Conservation (phyloP, 2,888 invertebrate genomes). For the Mythimna lalbum region DNA sequence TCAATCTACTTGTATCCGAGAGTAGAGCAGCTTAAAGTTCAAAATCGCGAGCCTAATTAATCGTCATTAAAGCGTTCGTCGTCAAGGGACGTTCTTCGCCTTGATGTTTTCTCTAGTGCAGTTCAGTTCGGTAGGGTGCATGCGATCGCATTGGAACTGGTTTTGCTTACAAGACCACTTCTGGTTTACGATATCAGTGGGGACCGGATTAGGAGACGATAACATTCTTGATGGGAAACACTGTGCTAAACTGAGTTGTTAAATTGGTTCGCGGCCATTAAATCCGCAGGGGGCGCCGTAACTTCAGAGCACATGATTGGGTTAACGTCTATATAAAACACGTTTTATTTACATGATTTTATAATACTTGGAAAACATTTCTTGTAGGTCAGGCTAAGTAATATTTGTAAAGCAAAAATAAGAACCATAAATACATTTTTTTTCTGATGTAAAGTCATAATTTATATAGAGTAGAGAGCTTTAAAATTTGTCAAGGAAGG, state of each 20-base stretch:
- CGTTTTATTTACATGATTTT: slow-evolving; percentile 65
- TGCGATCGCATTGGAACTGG: slow-evolving; percentile 85
- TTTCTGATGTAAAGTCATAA: slow-evolving; percentile 6
- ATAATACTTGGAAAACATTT: slow-evolving; percentile 58
- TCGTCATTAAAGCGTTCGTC: slow-evolving; percentile 68
- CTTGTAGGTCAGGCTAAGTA: slow-evolving; percentile 49
- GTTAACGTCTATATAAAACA: slow-evolving; percentile 73
- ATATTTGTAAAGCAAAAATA: slow-evolving; percentile 41
- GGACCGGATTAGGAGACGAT: slow-evolving; percentile 89
- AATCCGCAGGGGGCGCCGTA: slow-evolving; percentile 78
- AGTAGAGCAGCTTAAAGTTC: slow-evolving; percentile 69
- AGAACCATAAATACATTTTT: slow-evolving; percentile 19
- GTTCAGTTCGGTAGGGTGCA: slow-evolving; percentile 78
- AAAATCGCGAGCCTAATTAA: slow-evolving; percentile 69
- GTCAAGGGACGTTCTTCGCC: slow-evolving; percentile 72
- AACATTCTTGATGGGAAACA: slow-evolving; percentile 85
- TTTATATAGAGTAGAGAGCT: slow-evolving; percentile 5
- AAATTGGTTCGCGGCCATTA: slow-evolving; percentile 82
- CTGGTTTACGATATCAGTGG: slow-evolving; percentile 88
- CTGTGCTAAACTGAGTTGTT: slow-evolving; percentile 84
- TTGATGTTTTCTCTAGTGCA: slow-evolving; percentile 82
- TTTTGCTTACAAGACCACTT: slow-evolving; percentile 86
- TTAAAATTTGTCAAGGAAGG: slow-evolving; percentile 16
- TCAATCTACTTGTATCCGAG: slow-evolving; percentile 72
- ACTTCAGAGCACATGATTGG: slow-evolving; percentile 72